Conservation (phyloP, 2,888 invertebrate genomes). For the Mythimna vitellina region DNA sequence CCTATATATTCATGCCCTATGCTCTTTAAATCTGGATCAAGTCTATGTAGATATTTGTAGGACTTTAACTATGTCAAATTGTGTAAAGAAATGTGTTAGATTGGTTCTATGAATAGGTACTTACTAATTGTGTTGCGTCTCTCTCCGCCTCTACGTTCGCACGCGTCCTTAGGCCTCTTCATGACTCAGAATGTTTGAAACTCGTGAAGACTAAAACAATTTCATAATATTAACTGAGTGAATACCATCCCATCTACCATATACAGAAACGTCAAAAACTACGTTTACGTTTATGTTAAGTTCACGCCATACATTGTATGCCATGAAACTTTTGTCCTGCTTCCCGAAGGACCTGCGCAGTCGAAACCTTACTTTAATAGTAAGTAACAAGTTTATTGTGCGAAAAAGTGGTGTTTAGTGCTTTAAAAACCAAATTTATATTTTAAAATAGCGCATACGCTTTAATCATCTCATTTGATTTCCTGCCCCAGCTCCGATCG, state of each 20-base stretch:
- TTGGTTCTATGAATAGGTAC: not conserved
- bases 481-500: too few relatives aligned
- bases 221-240: not conserved
- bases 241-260: not conserved
- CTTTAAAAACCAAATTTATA: not conserved
- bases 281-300: too few relatives aligned
- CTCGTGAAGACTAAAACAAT: too few relatives aligned
- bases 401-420: too few relatives aligned
- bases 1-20: not conserved
- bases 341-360: not conserved
- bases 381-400: not conserved
- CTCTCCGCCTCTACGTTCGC: not conserved
- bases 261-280: too few relatives aligned
- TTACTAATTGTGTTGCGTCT: not conserved
- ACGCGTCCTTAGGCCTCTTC: not conserved
- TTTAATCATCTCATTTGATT: too few relatives aligned
- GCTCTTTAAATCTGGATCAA: not conserved
- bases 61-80: not conserved
- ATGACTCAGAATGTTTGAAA: not conserved
- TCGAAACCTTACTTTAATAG: not conserved
- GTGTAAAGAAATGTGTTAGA: not conserved
- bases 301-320: too few relatives aligned
- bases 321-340: too few relatives aligned
- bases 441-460: not conserved
- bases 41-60: not conserved